Conservation (phyloP, 1,140 invertebrate genomes). For the Pseudomyrmex dendroicus region DNA sequence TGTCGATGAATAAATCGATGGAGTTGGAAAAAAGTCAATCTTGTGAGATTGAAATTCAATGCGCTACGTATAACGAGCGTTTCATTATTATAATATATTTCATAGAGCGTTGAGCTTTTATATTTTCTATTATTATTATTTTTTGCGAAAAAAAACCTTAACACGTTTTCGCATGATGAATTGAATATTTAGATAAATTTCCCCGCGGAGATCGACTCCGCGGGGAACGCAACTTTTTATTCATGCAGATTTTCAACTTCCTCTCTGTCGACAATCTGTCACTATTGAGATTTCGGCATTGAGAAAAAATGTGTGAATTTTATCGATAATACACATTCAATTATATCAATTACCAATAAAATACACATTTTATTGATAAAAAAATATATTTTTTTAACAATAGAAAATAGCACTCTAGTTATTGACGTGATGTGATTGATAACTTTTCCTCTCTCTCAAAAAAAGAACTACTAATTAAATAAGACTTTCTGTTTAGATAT, state of each 20-base stretch:
- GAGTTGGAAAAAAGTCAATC: neutral
- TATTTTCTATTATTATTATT: neutral
- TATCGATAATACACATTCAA: too few relatives aligned
- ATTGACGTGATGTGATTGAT: constrained; percentile 14
- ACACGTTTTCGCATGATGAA: neutral
- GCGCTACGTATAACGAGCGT: neutral
- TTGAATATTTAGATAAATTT: neutral
- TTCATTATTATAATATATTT: constrained; percentile 24
- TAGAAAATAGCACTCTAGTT: neutral
- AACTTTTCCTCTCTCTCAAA: neutral
- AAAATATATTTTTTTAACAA: neutral
- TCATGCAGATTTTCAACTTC: neutral
- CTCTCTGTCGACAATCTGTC: neutral
- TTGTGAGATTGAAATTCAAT: constrained; percentile 13
- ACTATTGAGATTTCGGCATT: neutral
- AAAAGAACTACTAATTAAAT: neutral
- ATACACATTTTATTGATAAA: neutral
- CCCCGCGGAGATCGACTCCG: too few relatives aligned
- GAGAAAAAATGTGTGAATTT: neutral
- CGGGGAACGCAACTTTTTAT: neutral
- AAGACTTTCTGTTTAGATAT: constrained; percentile 31
- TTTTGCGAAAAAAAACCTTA: neutral
- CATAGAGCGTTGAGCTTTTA: constrained; percentile 6
- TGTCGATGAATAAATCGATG: neutral
- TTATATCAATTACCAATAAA: too few relatives aligned